These are phyloP conservation scores for Macroglossus sobrinus DNA, from an alignment of 2,113 vertebrate genomes.

Conservation along the genomic window DNA sequence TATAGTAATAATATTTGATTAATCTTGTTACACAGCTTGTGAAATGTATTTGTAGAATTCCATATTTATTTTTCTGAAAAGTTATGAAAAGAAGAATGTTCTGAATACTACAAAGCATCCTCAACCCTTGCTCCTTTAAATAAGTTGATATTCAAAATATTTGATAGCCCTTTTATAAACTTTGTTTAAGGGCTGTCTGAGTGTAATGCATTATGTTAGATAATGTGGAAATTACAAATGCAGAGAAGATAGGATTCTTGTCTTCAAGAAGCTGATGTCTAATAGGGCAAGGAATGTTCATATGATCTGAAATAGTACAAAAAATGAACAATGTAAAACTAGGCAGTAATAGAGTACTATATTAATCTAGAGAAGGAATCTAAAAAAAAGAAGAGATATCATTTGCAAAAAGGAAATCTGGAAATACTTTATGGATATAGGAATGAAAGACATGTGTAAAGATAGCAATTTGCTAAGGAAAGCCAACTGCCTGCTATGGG, in stretches of 20 bases:
- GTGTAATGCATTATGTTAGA: neutral
- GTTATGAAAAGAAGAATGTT: constrained; percentile 47
- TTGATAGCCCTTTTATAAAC: neutral
- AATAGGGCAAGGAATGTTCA: neutral
- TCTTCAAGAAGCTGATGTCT: neutral
- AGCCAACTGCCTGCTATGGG: neutral
- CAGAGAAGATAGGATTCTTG: neutral
- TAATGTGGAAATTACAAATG: neutral
- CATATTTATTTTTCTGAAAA: constrained; percentile 45
- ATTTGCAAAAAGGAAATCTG: neutral
- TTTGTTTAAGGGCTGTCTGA: neutral
- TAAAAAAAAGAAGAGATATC: neutral
- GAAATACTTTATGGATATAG: neutral
- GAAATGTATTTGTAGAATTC: constrained; percentile 29
- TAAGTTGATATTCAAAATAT: neutral
- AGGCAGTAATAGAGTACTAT: neutral
- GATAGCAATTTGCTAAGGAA: neutral
- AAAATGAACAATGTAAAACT: neutral
- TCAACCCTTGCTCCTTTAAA: neutral
- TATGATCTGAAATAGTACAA: neutral
- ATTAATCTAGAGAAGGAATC: neutral
- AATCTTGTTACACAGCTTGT: neutral
- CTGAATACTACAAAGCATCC: neutral
- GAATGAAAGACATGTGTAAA: neutral
- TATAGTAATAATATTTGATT: neutral